phyloP scores from a whole-genome alignment of 2,888 invertebrate species.

The Temnothorax ravouxi region DNA sequence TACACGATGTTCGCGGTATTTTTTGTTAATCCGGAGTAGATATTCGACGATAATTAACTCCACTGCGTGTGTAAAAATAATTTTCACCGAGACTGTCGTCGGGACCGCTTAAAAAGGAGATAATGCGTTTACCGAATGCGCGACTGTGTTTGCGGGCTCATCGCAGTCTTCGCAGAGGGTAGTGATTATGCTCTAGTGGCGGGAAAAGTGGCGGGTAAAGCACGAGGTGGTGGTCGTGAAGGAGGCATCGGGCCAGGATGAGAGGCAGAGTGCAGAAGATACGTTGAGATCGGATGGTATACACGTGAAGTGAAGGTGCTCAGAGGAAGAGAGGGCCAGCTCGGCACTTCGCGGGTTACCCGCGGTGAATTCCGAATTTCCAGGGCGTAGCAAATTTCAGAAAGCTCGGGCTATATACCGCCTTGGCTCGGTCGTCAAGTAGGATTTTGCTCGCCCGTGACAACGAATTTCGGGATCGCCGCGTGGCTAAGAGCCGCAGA shows the following conservation, averaged over 20 bases:
- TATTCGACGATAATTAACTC: neutral
- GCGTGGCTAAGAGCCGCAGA: conserved; percentile 51
- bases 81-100: conserved; percentile 39
- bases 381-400: conserved; percentile 64
- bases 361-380: conserved; percentile 70
- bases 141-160: conserved; percentile 70
- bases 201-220: conserved; percentile 76
- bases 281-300: conserved; percentile 62
- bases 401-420: conserved; percentile 49
- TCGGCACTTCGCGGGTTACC: conserved; percentile 60
- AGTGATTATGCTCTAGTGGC: conserved; percentile 78
- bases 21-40: neutral
- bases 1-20: neutral
- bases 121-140: conserved; percentile 55
- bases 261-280: conserved; percentile 63
- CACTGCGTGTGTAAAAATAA: conserved; percentile 32
- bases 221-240: conserved; percentile 64
- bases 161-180: conserved; percentile 65
- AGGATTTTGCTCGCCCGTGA: conserved; percentile 59
- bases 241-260: conserved; percentile 55
- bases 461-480: conserved; percentile 70
- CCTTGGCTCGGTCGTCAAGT: conserved; percentile 45
- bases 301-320: conserved; percentile 62
- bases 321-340: conserved; percentile 58
- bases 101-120: conserved; percentile 51